Base-by-base conservation (phyloP, 1,140 invertebrate species). In the Bombus superbus region DNA sequence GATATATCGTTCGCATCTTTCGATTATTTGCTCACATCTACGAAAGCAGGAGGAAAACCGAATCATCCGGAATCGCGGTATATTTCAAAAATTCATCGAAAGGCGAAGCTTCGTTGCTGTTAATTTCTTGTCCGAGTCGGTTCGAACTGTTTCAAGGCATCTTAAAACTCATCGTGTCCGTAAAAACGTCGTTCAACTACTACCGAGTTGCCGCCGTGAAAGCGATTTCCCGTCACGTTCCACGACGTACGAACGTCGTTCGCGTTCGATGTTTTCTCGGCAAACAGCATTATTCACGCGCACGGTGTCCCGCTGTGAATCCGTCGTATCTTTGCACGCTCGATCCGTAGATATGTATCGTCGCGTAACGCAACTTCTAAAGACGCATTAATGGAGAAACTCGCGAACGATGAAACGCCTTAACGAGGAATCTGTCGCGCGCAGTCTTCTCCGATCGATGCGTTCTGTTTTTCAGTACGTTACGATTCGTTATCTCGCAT, bases 261-360 rank as follows among this genome's bases (percentile, higher is more conserved):
- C 73, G 44, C 82, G 64, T 68, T 78, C 74, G 35, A 78, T 78
- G 82, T 83, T 83, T 83, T 69, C 82, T 77, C 74, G 75, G 74
- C 64, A 83, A 83, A 83, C 76, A 83, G 66, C 64, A 78, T 83
- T 83, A 83, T 78, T 83, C 74, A 44, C 74, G 74, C 32, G 35
- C 74, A 59, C 82, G 35, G 22, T 66, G 44, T 53, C 62, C 13
- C 73, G 32, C 47, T 68, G 73, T 18, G 81, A 57, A 18, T 69
- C 18, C 74, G 25, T 9, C 44, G 38, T 57, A 78, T 83, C 82
- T 44, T 75, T 64, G 25, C 10, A 42, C 22, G 44, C 35, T 44
- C 64, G 47, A 59, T n/a, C 32, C 18, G 3, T 68, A 53, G 47
- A 53, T 53, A 64, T 44, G 38, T 78, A 78, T 78, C 74, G 18